Conservation (phyloP, 2,113 vertebrate species). For the Eretmochelys imbricata region DNA sequence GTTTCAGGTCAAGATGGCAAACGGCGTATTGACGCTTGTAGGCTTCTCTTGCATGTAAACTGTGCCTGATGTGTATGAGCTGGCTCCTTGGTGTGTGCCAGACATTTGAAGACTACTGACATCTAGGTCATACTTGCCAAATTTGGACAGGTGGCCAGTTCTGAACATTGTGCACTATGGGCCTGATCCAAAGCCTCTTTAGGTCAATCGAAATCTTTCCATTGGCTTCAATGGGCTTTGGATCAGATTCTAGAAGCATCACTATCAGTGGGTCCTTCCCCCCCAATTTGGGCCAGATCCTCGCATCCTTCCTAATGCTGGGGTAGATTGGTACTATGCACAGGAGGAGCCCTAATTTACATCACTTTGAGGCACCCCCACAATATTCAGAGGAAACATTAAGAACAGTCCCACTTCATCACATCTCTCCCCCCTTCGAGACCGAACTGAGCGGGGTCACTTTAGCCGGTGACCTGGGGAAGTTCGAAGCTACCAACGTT, state of each 20-base stretch:
- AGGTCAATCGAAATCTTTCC: background rate
- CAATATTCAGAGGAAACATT: no score
- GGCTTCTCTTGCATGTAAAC: background rate
- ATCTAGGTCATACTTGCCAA: background rate
- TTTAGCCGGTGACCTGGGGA: no score
- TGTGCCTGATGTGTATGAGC: background rate
- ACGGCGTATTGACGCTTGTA: background rate
- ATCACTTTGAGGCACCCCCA: background rate
- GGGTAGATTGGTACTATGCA: background rate
- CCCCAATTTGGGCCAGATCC: background rate
- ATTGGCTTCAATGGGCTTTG: background rate
- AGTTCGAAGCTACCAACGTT: no score
- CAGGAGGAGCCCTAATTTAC: background rate
- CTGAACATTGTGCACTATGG: background rate
- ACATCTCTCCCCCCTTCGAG: no score
- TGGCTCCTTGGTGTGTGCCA: background rate
- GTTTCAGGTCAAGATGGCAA: background rate
- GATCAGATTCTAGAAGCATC: background rate
- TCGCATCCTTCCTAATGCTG: background rate
- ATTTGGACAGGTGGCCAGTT: background rate
- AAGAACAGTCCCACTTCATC: no score
- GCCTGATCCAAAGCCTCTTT: background rate
- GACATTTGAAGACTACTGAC: background rate
- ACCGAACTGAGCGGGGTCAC: no score
- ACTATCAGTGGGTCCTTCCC: background rate